A percentile compares a stretch with the other conserved stretches of the same genome.
These are phyloP conservation scores for Cephus runcator DNA, from an alignment of 2,888 invertebrate genomes.

Conservation along the genomic window DNA sequence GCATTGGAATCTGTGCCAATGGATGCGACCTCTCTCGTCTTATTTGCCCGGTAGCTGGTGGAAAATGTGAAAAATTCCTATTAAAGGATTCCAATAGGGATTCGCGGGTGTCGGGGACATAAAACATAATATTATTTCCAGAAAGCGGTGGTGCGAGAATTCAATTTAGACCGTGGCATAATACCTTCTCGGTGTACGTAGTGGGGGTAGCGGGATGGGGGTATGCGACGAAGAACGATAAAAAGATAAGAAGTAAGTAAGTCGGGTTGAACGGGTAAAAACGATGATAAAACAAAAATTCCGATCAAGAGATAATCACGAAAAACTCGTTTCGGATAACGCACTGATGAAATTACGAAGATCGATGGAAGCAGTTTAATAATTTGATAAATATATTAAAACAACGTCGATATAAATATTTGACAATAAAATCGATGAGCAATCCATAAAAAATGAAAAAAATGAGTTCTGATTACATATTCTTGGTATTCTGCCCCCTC, in stretches of 20 bases:
- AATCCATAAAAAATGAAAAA: neutral
- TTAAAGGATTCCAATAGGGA: slow-evolving; percentile 59
- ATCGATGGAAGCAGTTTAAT: neutral
- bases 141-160: slow-evolving; percentile 54
- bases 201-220: too few species aligned
- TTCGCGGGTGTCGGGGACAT: slow-evolving; percentile 51
- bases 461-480: neutral
- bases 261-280: neutral
- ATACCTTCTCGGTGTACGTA: slow-evolving; percentile 23
- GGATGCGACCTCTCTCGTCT: slow-evolving; percentile 50
- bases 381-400: too few species aligned
- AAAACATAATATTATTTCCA: slow-evolving; percentile 62
- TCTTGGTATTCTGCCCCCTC: too few species aligned
- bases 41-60: slow-evolving; percentile 51
- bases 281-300: neutral
- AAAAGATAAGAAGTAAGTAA: slow-evolving; percentile 9
- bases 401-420: too few species aligned
- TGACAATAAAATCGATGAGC: neutral
- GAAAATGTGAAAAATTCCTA: slow-evolving; percentile 63
- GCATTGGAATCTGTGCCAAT: slow-evolving; percentile 53
- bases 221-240: neutral
- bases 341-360: neutral
- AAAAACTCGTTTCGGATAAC: neutral
- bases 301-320: neutral
- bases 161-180: slow-evolving; percentile 50